Evolutionary conservation across 2,113 vertebrate genomes (phyloP).

Genomic region (Vulpes lagopus): DNA sequence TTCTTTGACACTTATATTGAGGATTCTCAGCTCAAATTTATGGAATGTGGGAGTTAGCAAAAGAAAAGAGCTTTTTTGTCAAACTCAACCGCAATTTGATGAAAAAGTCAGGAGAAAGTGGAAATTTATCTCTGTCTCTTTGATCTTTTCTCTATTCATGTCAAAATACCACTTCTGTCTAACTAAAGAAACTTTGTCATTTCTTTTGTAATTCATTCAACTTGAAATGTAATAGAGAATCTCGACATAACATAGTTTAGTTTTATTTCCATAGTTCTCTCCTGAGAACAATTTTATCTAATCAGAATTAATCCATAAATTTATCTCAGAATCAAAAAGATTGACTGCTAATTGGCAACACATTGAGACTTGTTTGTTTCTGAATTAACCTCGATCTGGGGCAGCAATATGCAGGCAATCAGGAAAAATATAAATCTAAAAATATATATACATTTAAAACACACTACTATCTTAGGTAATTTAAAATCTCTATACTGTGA

Average conservation of each 20-base stretch:
- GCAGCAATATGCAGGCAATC: neutral
- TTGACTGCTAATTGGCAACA: neutral
- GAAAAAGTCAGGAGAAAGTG: conserved; percentile 55
- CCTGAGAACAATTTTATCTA: conserved; percentile 61
- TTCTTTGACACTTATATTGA: conserved; percentile 67
- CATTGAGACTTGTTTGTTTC: neutral
- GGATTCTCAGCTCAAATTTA: conserved; percentile 68
- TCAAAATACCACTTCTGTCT: conserved; percentile 65
- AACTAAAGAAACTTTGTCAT: conserved; percentile 53
- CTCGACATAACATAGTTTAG: conserved; percentile 63
- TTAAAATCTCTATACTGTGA: neutral
- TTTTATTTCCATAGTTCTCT: conserved; percentile 59
- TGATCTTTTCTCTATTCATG: conserved; percentile 52
- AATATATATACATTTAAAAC: neutral
- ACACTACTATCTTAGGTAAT: neutral
- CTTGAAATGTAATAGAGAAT: conserved; percentile 65
- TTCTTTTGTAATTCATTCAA: conserved; percentile 39
- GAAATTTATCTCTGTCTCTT: conserved; percentile 54
- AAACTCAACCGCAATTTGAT: conserved; percentile 58
- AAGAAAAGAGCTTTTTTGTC: conserved; percentile 70
- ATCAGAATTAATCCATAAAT: conserved; percentile 61
- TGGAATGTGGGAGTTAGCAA: conserved; percentile 56
- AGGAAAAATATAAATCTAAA: neutral
- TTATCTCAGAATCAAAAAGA: conserved; percentile 15
- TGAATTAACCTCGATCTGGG: neutral